Evolutionary conservation across 2,888 invertebrate species (phyloP), one percentile per base, ranked within the genome.

Genomic region (Magallana nippona): DNA sequence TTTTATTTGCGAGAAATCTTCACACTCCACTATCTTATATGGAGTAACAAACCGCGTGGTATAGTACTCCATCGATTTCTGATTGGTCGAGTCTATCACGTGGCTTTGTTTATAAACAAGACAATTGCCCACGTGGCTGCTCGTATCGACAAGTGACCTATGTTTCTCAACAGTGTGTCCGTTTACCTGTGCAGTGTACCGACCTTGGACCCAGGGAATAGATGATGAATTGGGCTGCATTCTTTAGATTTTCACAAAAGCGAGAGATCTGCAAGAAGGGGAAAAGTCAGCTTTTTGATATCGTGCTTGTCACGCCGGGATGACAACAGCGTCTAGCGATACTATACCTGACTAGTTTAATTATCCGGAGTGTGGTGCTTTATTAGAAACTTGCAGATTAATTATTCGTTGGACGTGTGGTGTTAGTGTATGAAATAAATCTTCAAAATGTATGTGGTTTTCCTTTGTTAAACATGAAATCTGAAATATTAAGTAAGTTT

Each of bases 101-200:
- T 82, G 82, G 71, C 22, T 63, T 82, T 82, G 82, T 82, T 82
- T 82, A 82, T 71, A 82, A 82, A 82, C 82, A 82, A 82, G n/a
- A 22, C 82, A 27, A 56, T 78, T 22, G 11, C 27, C 71, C 71
- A 71, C 71, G 71, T 71, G 71, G 71, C 71, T 71, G 8, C 10
- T 13, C 27, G 27, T 27, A 27, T 19, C 27, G 71, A 71, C 71
- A 71, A 71, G 27, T 71, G 71, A 71, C 71, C 71, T 71, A 2
- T 5, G 71, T 13, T 22, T 71, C 22, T 71, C 71, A 71, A 22
- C 71, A 27, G 32, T 15, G 19, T 71, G 71, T 71, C 27, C 71
- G 10, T 22, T 27, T 71, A 71, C 71, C 71, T 71, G 27, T 27
- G 71, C 71, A 27, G 27, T 71, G 13, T 32, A 27, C 32, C 27